Percentiles rank a stretch among this genome's conserved stretches.
Evolutionary conservation across 2,113 vertebrate species (phyloP).

Genomic region (Heterochromis multidens): DNA sequence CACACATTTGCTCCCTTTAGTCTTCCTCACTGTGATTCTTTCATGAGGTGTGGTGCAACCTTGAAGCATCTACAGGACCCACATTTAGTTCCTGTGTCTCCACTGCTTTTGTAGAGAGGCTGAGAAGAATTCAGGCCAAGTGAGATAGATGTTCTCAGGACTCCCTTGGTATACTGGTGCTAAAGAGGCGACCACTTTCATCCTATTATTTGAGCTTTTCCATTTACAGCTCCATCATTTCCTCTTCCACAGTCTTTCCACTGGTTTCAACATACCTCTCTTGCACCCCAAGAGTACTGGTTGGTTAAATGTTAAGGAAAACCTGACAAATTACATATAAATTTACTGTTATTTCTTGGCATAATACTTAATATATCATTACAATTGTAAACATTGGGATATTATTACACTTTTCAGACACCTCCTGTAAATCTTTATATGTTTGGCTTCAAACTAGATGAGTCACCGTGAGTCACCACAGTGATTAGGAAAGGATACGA

Average conservation of each 20-base stretch:
- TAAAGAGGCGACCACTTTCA: constrained; percentile 7
- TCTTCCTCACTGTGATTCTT: neutral
- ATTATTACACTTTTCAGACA: neutral
- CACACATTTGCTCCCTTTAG: neutral
- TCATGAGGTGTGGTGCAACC: neutral
- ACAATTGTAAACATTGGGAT: neutral
- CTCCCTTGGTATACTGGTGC: neutral
- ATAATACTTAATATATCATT: neutral
- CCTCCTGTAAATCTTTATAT: neutral
- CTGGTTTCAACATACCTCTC: constrained; percentile 84
- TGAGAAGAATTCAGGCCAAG: constrained; percentile 33
- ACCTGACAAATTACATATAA: neutral
- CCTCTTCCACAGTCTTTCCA: constrained; percentile 82
- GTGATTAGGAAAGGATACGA: constrained; percentile 86
- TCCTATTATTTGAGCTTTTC: constrained; percentile 1
- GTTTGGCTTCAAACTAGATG: constrained; percentile 36
- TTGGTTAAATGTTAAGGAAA: constrained; percentile 74
- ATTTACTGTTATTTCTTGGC: neutral
- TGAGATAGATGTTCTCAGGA: constrained; percentile 28
- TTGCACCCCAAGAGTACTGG: constrained; percentile 88
- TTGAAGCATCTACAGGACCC: constrained; percentile 4
- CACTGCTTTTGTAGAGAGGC: neutral
- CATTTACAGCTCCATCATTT: constrained; percentile 81
- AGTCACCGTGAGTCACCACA: constrained; percentile 58
- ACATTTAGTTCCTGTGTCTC: constrained; percentile 9